These are phyloP conservation scores for Cheilosia scutellata DNA, from an alignment of 2,888 invertebrate species.

Conservation along the genomic window DNA sequence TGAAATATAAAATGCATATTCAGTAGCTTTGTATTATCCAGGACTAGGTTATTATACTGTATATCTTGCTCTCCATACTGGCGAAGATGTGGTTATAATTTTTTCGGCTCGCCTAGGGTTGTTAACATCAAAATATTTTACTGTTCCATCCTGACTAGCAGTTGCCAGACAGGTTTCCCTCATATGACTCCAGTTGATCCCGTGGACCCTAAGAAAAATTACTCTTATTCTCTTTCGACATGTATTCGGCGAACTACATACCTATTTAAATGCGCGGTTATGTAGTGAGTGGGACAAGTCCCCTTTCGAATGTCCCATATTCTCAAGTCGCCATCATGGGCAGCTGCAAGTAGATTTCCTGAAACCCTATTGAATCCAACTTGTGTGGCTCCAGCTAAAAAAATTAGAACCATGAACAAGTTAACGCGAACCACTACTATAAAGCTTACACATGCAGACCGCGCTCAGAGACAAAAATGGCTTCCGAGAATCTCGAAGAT, in stretches of 20 bases:
- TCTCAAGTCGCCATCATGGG: slow-evolving; percentile 97
- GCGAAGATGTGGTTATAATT: slow-evolving; percentile 91
- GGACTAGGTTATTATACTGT: slow-evolving; percentile 85
- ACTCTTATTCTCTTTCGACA: not conserved
- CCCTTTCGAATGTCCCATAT: slow-evolving; percentile 97
- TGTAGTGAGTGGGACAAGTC: slow-evolving; percentile 94
- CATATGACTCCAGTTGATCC: slow-evolving; percentile 96
- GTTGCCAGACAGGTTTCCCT: slow-evolving; percentile 94
- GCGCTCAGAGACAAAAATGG: slow-evolving; percentile 94
- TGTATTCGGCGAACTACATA: not conserved
- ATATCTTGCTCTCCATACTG: slow-evolving; percentile 97
- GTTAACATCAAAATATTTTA: slow-evolving; percentile 96
- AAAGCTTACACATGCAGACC: slow-evolving; percentile 88
- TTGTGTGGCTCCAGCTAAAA: slow-evolving; percentile 93
- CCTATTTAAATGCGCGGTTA: slow-evolving; percentile 92
- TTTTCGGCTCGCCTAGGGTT: slow-evolving; percentile 94
- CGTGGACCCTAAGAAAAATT: slow-evolving; percentile 89
- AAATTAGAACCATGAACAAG: slow-evolving; percentile 6
- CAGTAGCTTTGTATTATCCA: not conserved
- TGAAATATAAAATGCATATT: slow-evolving; percentile 80
- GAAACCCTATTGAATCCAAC: slow-evolving; percentile 96
- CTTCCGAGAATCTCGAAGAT: slow-evolving; percentile 92
- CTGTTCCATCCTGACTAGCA: slow-evolving; percentile 97
- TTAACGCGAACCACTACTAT: not conserved
- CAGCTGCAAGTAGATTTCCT: slow-evolving; percentile 93